These are phyloP conservation scores for Pachyrhynchus sulphureomaculatus DNA, from an alignment of 1,140 invertebrate species.

Conservation along the genomic window DNA sequence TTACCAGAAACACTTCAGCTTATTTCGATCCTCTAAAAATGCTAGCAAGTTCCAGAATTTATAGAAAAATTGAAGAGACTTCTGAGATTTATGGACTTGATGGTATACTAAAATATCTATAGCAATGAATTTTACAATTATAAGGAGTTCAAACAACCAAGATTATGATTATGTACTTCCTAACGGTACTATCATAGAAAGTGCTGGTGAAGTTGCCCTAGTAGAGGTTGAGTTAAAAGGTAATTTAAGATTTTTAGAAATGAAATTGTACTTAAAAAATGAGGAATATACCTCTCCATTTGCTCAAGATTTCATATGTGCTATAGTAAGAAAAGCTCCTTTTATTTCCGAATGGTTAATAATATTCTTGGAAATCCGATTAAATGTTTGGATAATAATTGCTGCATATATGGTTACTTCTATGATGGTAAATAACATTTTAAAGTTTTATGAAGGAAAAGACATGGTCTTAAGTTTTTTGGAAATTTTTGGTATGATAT, in stretches of 20 bases:
- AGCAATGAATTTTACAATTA: too few relatives aligned
- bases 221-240: constrained; percentile 15
- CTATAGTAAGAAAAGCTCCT: constrained; percentile 9
- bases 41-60: too few relatives aligned
- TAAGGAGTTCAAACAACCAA: too few relatives aligned
- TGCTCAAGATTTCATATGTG: constrained; percentile 11
- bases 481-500: too few relatives aligned
- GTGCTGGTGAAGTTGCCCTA: neutral
- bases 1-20: too few relatives aligned
- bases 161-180: too few relatives aligned
- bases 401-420: neutral
- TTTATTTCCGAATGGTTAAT: constrained; percentile 18
- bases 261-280: neutral
- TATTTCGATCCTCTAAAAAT: too few relatives aligned
- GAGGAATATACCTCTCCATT: constrained; percentile 3
- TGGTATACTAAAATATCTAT: too few relatives aligned
- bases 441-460: neutral
- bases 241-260: constrained; percentile 6
- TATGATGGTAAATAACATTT: neutral
- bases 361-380: neutral
- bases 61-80: too few relatives aligned
- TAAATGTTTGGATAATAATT: neutral
- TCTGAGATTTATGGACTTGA: too few relatives aligned
- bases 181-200: constrained; percentile 5
- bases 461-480: too few relatives aligned